Conservation (phyloP, 2,113 vertebrate genomes). For the Hippolais icterina region DNA sequence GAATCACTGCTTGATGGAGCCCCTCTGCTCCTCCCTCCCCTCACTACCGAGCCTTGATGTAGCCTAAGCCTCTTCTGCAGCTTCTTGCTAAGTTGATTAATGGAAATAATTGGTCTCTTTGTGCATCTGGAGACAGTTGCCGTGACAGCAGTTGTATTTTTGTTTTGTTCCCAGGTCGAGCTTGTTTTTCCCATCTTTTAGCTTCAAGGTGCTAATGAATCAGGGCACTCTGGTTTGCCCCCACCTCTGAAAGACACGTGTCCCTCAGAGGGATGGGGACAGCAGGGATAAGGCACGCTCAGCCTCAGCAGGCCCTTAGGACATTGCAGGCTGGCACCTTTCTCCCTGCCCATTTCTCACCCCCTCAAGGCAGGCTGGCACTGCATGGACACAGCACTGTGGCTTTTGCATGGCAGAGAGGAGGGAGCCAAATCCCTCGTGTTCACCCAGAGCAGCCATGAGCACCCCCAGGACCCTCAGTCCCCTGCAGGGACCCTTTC, state of each 20-base stretch:
- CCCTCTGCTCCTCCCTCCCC: neutral
- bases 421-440: fast-evolving
- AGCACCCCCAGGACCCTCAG: neutral
- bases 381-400: fast-evolving
- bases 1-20: neutral
- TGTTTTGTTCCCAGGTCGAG: conserved; percentile 37
- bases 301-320: neutral
- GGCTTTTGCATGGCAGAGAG: neutral
- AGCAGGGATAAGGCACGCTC: fast-evolving
- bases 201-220: neutral
- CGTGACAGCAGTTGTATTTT: conserved; percentile 57
- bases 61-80: conserved; percentile 12
- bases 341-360: neutral
- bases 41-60: neutral
- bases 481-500: neutral
- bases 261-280: neutral
- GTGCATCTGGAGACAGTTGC: conserved; percentile 55
- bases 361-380: fast-evolving
- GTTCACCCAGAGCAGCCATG: neutral
- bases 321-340: neutral
- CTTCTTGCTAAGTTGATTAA: conserved; percentile 51
- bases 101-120: conserved; percentile 62
- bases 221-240: neutral
- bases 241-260: fast-evolving
- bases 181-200: conserved; percentile 42